Evolutionary conservation across 2,113 vertebrate genomes (phyloP).

Genomic region (Stercorarius parasiticus): DNA sequence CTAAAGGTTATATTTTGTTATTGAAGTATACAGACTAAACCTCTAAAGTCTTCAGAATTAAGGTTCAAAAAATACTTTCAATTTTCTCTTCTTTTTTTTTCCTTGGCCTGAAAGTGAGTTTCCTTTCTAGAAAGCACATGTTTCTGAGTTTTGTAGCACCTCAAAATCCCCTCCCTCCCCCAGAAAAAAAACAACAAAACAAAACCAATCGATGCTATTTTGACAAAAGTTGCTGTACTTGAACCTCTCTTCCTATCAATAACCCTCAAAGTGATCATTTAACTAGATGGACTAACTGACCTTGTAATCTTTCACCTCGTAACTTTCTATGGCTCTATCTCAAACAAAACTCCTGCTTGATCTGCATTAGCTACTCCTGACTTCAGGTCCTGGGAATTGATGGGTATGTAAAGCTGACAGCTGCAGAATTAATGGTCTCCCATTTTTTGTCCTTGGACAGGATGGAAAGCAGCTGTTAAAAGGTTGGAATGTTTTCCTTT

Average conservation of each 20-base stretch:
- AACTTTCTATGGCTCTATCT: background rate
- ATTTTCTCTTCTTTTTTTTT: slow-evolving; percentile 5
- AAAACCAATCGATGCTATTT: background rate
- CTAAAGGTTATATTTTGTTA: slow-evolving; percentile 85
- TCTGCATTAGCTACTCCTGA: background rate
- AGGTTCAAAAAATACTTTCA: slow-evolving; percentile 62
- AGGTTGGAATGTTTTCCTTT: background rate
- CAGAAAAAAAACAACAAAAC: background rate
- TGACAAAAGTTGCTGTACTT: background rate
- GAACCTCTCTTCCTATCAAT: background rate
- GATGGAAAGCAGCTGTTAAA: background rate
- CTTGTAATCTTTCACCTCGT: background rate
- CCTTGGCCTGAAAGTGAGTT: slow-evolving; percentile 39
- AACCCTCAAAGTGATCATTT: background rate
- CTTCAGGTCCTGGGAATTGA: background rate
- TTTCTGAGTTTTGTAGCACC: background rate
- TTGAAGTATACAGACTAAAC: slow-evolving; percentile 67
- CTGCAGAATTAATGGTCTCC: background rate
- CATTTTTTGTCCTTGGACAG: background rate
- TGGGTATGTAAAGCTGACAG: background rate
- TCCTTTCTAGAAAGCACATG: background rate
- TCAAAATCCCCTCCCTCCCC: background rate
- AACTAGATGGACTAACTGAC: background rate
- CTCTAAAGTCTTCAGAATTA: slow-evolving; percentile 61
- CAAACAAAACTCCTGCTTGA: background rate